Percentiles rank a stretch among this genome's conserved stretches.
These are phyloP conservation scores for Bombus confusus DNA, from an alignment of 1,140 invertebrate genomes.

Conservation along the genomic window DNA sequence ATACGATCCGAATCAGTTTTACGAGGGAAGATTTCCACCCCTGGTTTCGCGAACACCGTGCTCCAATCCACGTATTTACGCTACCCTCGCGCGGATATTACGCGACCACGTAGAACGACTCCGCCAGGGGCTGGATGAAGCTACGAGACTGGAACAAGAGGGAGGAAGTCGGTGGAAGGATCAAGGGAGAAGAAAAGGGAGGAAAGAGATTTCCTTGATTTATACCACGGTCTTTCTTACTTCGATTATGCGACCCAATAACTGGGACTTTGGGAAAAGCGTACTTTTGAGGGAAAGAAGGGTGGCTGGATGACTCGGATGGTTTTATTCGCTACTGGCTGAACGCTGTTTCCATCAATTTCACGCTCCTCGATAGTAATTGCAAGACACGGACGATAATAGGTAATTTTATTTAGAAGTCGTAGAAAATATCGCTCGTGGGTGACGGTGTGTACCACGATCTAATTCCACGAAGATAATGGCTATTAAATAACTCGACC, in stretches of 20 bases:
- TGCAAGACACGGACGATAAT: not conserved
- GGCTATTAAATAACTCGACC: no score
- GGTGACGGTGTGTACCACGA: no score
- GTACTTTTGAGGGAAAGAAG: no score
- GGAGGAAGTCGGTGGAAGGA: not conserved
- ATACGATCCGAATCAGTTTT: slow-evolving; percentile 36
- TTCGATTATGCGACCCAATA: slow-evolving; percentile 29
- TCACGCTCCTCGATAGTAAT: not conserved
- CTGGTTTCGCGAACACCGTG: not conserved
- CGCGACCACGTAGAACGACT: slow-evolving; percentile 43
- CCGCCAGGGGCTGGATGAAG: not conserved
- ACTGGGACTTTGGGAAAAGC: not conserved
- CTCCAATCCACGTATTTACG: slow-evolving; percentile 41
- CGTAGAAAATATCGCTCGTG: no score
- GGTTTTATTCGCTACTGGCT: not conserved
- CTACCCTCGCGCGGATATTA: slow-evolving; percentile 35
- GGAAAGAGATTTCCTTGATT: not conserved
- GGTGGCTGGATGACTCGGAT: no score
- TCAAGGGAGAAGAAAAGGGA: not conserved
- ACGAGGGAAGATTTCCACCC: slow-evolving; percentile 10
- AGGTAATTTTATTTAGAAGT: no score
- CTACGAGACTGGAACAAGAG: not conserved
- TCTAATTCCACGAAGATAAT: no score
- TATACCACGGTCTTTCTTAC: slow-evolving; percentile 21
- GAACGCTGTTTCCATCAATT: not conserved